Conservation (phyloP, 2,113 vertebrate species). For the Dromas ardeola region DNA sequence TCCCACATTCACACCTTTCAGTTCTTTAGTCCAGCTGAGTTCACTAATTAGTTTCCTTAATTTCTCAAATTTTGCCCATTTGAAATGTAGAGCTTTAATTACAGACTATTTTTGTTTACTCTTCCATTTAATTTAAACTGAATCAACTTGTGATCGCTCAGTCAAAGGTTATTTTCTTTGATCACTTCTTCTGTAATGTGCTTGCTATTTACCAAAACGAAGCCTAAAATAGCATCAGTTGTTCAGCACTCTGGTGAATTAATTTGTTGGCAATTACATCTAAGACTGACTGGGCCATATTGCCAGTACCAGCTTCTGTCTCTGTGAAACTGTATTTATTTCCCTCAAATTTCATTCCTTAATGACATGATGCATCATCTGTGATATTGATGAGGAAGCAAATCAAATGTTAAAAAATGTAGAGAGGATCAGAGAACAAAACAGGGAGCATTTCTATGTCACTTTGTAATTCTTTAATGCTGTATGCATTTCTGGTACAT, state of each 20-base stretch:
- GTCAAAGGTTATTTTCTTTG: constrained; percentile 63
- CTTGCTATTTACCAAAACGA: constrained; percentile 27
- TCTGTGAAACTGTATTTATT: neutral
- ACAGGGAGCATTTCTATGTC: neutral
- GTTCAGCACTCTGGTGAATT: constrained; percentile 38
- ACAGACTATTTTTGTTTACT: constrained; percentile 53
- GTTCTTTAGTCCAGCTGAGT: constrained; percentile 4
- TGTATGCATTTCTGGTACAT: neutral
- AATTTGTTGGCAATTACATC: constrained; percentile 60
- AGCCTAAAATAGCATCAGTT: constrained; percentile 51
- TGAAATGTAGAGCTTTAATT: constrained; percentile 43
- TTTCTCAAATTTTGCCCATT: constrained; percentile 19
- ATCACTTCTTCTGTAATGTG: neutral
- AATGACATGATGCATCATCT: neutral
- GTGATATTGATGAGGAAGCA: neutral
- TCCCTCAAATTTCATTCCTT: constrained; percentile 11
- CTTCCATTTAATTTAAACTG: constrained; percentile 44
- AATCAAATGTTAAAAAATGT: neutral
- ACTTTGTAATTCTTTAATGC: neutral
- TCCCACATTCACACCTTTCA: neutral
- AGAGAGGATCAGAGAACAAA: neutral
- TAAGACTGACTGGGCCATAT: neutral
- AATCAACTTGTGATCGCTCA: constrained; percentile 39
- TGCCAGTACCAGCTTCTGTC: neutral
- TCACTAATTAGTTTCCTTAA: constrained; percentile 33